Base-by-base conservation (phyloP, 2,113 vertebrate species). In the Triplophysa rosa region DNA sequence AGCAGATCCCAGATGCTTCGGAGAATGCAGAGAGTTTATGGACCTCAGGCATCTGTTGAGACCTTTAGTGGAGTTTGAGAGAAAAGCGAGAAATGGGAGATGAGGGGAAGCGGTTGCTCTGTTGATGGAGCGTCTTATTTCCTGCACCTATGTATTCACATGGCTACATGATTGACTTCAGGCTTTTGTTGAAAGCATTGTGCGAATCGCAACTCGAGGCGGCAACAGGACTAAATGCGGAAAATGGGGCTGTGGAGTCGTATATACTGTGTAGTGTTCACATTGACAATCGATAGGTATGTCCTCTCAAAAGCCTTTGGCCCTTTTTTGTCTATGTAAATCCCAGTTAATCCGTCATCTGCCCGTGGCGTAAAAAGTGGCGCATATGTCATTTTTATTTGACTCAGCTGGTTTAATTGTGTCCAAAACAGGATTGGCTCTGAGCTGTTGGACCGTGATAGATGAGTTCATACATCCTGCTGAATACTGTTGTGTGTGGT, bases 301-400 rank as follows among this genome's bases (percentile, higher is more conserved):
- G 26, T 37, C 45, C 45, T 70, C 64, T 29, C 11, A 16, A 58
- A 79, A 47, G 23, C 45, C 29, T 61, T 37, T 75, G 86, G 84
- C 87, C 64, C 70, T n/a, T 70, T 64, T 86, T 86, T 89, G 88
- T 90, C 81, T 86, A 88, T 91, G 89, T 86, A 89, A 90, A 91
- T 90, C 90, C 90, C 80, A 88, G 83, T 86, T 87, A 90, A 90
- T 88, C 91, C 87, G 82, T 87, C 86, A 87, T 91, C 88, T 90
- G 89, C 89, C 86, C 86, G 82, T 77, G 88, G 89, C 84, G 84
- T 83, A 79, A 84, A 87, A 86, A 88, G 80, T 79, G 86, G 83
- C 86, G 88, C 85, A 87, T 85, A 87, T 86, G 83, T 33, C 58
- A 82, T 88, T 86, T 90, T 90, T 92, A 91, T 90, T 87, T 52